Conservation (phyloP, 2,888 invertebrate genomes). For the Coelinius sp. region DNA sequence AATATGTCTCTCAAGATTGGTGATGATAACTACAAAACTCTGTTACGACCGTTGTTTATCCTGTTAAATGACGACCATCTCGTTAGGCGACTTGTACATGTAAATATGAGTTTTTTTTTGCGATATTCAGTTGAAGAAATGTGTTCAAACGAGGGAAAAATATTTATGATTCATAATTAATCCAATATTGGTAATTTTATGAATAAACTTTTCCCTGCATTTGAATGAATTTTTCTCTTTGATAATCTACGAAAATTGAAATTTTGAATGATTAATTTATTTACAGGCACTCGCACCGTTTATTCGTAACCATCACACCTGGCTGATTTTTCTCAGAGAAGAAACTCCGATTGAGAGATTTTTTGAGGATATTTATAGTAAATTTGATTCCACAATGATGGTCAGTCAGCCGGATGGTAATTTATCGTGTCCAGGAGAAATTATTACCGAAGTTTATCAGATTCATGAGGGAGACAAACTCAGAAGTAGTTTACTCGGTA, state of each 20-base stretch:
- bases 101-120: conserved; percentile 51
- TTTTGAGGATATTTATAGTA: too few species aligned
- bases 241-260: background rate
- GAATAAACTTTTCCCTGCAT: background rate
- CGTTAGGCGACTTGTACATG: conserved; percentile 54
- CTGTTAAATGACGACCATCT: conserved; percentile 61
- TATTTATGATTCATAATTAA: background rate
- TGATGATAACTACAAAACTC: conserved; percentile 56
- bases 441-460: too few species aligned
- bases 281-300: conserved; percentile 60
- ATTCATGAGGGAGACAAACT: too few species aligned
- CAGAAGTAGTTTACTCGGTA: too few species aligned
- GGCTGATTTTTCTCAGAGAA: conserved; percentile 65
- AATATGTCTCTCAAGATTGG: conserved; percentile 58
- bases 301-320: conserved; percentile 65
- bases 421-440: too few species aligned
- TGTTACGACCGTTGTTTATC: conserved; percentile 66
- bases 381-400: too few species aligned
- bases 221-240: background rate
- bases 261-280: background rate
- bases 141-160: background rate
- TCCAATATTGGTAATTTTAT: too few species aligned
- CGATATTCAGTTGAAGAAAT: background rate
- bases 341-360: too few species aligned
- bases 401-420: too few species aligned